Conservation (phyloP, 2,113 vertebrate species). For the Protomyctophum bolini region DNA sequence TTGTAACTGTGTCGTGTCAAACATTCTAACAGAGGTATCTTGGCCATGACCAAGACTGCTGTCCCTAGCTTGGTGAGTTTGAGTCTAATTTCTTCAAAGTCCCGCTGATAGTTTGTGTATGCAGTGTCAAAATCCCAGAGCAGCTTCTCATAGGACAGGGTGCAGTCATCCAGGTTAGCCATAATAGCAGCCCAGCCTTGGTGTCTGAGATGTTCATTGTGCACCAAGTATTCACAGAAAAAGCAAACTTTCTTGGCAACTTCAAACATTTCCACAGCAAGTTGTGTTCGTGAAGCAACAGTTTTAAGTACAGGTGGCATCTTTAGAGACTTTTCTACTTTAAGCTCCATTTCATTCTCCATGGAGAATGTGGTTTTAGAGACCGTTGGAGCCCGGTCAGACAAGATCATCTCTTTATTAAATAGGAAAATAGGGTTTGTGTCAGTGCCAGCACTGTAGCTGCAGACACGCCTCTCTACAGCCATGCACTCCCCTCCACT, state of each 20-base stretch:
- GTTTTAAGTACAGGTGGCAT: constrained; percentile 99
- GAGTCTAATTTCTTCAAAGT: constrained; percentile 94
- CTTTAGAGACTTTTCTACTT: constrained; percentile 98
- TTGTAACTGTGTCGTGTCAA: constrained; percentile 94
- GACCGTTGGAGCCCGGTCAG: constrained; percentile 94
- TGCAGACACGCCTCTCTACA: constrained; percentile 94
- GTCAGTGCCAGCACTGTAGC: constrained; percentile 98
- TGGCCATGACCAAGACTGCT: constrained; percentile 96
- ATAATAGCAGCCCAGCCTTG: constrained; percentile 99
- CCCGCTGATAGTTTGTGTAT: constrained; percentile 91
- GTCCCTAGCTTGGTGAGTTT: constrained; percentile 97
- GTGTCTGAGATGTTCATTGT: constrained; percentile 98
- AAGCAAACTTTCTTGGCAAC: constrained; percentile 98
- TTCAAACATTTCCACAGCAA: constrained; percentile 99
- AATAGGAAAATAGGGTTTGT: constrained; percentile 99
- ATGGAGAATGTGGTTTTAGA: constrained; percentile 97
- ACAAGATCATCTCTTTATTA: constrained; percentile 99
- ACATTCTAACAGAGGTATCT: constrained; percentile 97
- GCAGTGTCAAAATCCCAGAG: constrained; percentile 91
- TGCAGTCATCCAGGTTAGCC: constrained; percentile 98
- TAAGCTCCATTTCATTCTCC: constrained; percentile 98
- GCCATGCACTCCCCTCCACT: constrained; percentile 99
- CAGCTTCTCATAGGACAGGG: constrained; percentile 93
- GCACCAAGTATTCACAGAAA: constrained; percentile 97
- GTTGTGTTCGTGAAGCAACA: constrained; percentile 96